Conservation (phyloP, 2,113 vertebrate genomes). For the Opisthocomus hoazin region DNA sequence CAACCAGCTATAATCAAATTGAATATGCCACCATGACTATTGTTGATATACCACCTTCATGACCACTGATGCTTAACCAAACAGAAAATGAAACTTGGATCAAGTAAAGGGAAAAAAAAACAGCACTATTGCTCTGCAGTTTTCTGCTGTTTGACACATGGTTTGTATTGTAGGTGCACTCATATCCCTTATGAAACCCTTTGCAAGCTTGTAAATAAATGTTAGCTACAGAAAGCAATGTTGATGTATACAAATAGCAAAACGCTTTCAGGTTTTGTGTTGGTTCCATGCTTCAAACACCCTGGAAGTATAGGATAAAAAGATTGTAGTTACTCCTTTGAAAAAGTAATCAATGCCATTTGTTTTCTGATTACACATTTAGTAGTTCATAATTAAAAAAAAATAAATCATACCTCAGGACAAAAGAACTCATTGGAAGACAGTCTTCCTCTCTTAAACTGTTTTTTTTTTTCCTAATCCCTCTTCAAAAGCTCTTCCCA, state of each 20-base stretch:
- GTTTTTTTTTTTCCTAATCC: background rate
- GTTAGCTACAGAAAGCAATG: background rate
- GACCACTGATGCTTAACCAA: constrained; percentile 11
- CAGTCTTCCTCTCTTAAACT: background rate
- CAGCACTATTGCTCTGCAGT: background rate
- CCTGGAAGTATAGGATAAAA: background rate
- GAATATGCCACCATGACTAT: background rate
- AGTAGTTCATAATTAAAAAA: background rate
- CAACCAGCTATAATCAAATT: background rate
- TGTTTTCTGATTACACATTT: constrained; percentile 18
- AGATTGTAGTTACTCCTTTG: background rate
- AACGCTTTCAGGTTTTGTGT: background rate
- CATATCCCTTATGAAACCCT: background rate
- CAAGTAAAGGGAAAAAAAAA: background rate
- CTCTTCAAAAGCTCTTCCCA: background rate
- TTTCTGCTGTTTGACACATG: constrained; percentile 37
- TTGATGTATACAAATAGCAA: constrained; percentile 12
- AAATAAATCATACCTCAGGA: background rate
- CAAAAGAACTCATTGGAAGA: background rate
- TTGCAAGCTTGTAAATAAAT: constrained; percentile 30
- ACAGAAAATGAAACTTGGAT: constrained; percentile 29
- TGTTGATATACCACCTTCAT: constrained; percentile 34
- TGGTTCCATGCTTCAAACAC: constrained; percentile 2
- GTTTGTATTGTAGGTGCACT: constrained; percentile 38
- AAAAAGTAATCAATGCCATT: constrained; percentile 28